Evolutionary conservation across 2,888 invertebrate genomes (phyloP), one percentile per base, ranked within the genome.

Genomic region (Orgyia antiqua): DNA sequence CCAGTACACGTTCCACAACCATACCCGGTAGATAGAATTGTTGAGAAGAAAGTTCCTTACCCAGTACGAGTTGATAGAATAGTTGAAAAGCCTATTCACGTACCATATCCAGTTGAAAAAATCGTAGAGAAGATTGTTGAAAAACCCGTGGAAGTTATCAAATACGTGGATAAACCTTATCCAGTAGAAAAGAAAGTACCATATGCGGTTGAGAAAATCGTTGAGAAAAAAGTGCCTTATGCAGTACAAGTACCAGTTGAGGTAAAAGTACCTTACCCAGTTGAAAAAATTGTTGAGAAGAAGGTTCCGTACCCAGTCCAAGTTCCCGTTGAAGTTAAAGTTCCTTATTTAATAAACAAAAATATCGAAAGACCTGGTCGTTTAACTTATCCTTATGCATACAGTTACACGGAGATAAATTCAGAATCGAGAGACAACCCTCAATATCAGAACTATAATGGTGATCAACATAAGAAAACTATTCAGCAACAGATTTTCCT

Each of bases 271-370:
- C 88, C 88, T 0, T 87, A 74, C 43, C 73, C 71, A 3, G 75
- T 75, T 0, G 77, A 80, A 25, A 79, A 63, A 32, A 62, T 71
- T 4, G 72, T 87, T 0, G 87, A 88, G 35, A 87, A 79, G 43
- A 79, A 84, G 20, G 79, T 88, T 2, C 89, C 89, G 0, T 87
- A 88, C 56, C 88, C 77, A 0, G 77, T 90, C 0, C 87, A 91
- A 4, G 87, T 89, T 4, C 88, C 88, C 0, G 74, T 88, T 0
- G 82, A 88, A 12, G 76, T 86, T 1, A 80, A 77, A 49, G 75
- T 87, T 1, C 88, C 88, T 0, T 87, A 74, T 43, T 73, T 71
- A 3, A 74, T 75, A 0, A 77, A 80, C 25, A 79, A 63, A 32
- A 62, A 70, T 4, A 72, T 87, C 0, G 87, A 88, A n/a, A 88